A percentile compares a stretch with the other conserved stretches of the same genome.
phyloP scores from a whole-genome alignment of 2,888 invertebrate genomes.

The Macrophya alboannulata region DNA sequence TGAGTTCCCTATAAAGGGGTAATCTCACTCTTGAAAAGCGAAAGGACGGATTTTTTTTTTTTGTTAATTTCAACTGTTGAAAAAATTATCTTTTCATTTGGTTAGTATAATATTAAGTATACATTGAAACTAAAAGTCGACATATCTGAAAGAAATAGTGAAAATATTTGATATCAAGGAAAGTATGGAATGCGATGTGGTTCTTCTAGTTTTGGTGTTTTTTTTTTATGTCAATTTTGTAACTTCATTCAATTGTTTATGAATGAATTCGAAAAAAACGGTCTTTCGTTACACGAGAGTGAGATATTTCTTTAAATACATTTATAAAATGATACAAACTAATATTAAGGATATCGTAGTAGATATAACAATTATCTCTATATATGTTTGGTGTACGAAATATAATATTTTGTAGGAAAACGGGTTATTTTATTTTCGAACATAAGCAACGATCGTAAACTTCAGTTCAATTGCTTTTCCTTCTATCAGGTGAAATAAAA shows the following conservation, averaged over 20 bases:
- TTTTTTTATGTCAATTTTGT: too few relatives aligned
- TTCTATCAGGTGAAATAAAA: not conserved
- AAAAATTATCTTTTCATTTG: too few relatives aligned
- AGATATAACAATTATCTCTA: not conserved
- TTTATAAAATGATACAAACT: constrained; percentile 23
- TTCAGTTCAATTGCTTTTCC: not conserved
- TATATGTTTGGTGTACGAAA: constrained; percentile 57
- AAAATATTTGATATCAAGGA: too few relatives aligned
- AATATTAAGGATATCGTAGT: constrained; percentile 14
- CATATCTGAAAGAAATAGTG: not conserved
- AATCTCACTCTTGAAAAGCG: not conserved
- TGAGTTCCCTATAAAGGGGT: not conserved
- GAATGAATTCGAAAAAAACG: too few relatives aligned
- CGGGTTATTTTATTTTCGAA: constrained; percentile 11
- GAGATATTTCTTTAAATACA: not conserved
- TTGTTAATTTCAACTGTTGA: not conserved
- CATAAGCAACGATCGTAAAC: not conserved
- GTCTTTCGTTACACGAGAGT: not conserved
- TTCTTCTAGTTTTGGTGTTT: too few relatives aligned
- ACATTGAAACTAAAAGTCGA: not conserved
- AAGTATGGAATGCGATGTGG: too few relatives aligned
- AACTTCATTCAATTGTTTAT: too few relatives aligned
- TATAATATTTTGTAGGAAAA: constrained; percentile 57
- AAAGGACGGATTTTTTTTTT: not conserved
- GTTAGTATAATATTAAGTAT: not conserved